phyloP scores from a whole-genome alignment of 2,113 vertebrate species.

The Misgurnus anguillicaudatus region DNA sequence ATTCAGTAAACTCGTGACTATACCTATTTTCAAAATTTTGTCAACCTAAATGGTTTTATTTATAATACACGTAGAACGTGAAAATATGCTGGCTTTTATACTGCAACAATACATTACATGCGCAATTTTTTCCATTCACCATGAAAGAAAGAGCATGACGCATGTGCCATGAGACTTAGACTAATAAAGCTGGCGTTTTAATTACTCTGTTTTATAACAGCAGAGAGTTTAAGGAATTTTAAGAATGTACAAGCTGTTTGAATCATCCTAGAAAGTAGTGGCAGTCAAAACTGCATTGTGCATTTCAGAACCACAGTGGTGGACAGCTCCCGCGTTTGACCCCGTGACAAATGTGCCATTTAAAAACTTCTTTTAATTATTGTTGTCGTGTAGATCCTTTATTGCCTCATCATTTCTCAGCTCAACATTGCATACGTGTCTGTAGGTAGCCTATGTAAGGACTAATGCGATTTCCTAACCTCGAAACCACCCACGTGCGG shows the following conservation, averaged over 20 bases:
- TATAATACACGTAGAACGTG: not conserved
- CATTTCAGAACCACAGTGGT: conserved; percentile 37
- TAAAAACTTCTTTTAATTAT: not conserved
- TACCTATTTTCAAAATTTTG: not conserved
- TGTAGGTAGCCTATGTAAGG: not conserved
- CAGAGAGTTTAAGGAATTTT: not conserved
- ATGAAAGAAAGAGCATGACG: conserved; percentile 18
- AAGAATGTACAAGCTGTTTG: not conserved
- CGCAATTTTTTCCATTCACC: not conserved
- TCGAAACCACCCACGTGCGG: conserved; percentile 20
- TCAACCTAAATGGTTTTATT: not conserved
- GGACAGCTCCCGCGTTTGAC: conserved; percentile 49
- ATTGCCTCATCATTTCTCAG: not conserved
- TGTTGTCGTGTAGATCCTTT: not conserved
- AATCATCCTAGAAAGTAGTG: not conserved
- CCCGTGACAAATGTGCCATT: not conserved
- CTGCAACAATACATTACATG: not conserved
- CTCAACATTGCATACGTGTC: not conserved
- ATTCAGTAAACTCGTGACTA: not conserved
- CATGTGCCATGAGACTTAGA: not conserved
- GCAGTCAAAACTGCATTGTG: not conserved
- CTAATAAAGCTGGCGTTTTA: not conserved
- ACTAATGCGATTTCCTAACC: conserved; percentile 7
- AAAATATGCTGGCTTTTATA: not conserved
- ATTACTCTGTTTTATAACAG: not conserved